These are phyloP conservation scores for Perdita meconis DNA, from an alignment of 2,888 invertebrate genomes.

Conservation along the genomic window DNA sequence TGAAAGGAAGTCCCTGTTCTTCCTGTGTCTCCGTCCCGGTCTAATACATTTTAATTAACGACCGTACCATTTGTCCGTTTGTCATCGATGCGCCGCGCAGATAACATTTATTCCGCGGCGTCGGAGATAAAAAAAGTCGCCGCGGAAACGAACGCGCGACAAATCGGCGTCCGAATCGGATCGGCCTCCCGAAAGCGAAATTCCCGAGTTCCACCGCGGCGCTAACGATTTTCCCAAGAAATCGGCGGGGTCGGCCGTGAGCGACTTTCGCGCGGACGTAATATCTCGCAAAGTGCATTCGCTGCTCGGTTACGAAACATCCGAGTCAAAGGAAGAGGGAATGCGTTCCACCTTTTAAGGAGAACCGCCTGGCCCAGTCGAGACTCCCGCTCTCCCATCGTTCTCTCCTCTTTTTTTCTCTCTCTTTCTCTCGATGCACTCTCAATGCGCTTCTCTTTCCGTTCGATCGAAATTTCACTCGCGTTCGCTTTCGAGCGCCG, in stretches of 20 bases:
- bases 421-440: not conserved
- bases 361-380: slow-evolving; percentile 57
- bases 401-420: slow-evolving; percentile 21
- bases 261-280: slow-evolving; percentile 47
- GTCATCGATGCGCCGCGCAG: slow-evolving; percentile 21
- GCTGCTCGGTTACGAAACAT: slow-evolving; percentile 61
- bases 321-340: slow-evolving; percentile 60
- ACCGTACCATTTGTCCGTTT: slow-evolving; percentile 10
- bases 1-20: slow-evolving; percentile 56
- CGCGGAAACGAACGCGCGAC: slow-evolving; percentile 14
- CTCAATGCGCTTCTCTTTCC: slow-evolving; percentile 4
- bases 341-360: slow-evolving; percentile 65
- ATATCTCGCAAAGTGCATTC: slow-evolving; percentile 50
- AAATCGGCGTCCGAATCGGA: slow-evolving; percentile 8
- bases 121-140: not conserved
- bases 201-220: slow-evolving; percentile 16
- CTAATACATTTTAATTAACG: slow-evolving; percentile 50
- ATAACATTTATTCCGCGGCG: slow-evolving; percentile 14
- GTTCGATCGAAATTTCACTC: too few relatives aligned
- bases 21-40: slow-evolving; percentile 14
- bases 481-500: too few relatives aligned
- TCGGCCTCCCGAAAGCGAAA: slow-evolving; percentile 22
- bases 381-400: slow-evolving; percentile 28
- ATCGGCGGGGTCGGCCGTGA: slow-evolving; percentile 25
- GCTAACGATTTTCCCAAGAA: slow-evolving; percentile 57